Evolutionary conservation across 1,140 invertebrate genomes (phyloP).

Genomic region (Pogonognathellus flavescens): DNA sequence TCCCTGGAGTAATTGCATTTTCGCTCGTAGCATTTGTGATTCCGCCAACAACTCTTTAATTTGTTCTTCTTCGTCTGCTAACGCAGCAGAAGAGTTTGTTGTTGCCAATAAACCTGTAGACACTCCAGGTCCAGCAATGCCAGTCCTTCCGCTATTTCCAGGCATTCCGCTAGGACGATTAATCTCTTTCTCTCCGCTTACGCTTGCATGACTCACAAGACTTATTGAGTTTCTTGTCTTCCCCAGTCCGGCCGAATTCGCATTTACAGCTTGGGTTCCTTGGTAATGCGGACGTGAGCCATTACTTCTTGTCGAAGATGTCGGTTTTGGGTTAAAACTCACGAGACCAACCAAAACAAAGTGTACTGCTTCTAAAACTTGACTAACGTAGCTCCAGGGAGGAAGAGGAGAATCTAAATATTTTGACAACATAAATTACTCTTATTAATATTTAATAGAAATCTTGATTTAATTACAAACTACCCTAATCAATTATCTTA

Average conservation of each 20-base stretch:
- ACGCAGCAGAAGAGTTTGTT: background rate
- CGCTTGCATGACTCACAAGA: background rate
- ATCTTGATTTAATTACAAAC: no score
- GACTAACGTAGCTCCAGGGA: constrained; percentile 45
- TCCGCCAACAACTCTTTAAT: constrained; percentile 53
- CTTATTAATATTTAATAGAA: no score
- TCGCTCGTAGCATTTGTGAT: constrained; percentile 54
- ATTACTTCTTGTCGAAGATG: background rate
- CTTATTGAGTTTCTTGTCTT: background rate
- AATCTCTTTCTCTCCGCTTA: constrained; percentile 19
- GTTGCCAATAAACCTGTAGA: background rate
- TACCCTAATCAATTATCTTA: no score
- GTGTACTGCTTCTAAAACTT: constrained; percentile 53
- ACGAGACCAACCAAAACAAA: constrained; percentile 54
- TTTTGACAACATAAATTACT: no score
- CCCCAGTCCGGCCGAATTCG: background rate
- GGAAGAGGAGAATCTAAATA: constrained; percentile 54
- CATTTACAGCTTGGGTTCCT: background rate
- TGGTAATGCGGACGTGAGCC: constrained; percentile 4
- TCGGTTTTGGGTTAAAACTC: constrained; percentile 52
- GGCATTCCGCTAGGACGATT: constrained; percentile 19
- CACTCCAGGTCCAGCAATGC: background rate
- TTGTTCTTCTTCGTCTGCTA: constrained; percentile 11
- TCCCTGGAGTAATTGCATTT: constrained; percentile 55
- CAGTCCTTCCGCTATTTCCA: background rate